phyloP scores from a whole-genome alignment of 2,888 invertebrate genomes.

The Salticus scenicus region DNA sequence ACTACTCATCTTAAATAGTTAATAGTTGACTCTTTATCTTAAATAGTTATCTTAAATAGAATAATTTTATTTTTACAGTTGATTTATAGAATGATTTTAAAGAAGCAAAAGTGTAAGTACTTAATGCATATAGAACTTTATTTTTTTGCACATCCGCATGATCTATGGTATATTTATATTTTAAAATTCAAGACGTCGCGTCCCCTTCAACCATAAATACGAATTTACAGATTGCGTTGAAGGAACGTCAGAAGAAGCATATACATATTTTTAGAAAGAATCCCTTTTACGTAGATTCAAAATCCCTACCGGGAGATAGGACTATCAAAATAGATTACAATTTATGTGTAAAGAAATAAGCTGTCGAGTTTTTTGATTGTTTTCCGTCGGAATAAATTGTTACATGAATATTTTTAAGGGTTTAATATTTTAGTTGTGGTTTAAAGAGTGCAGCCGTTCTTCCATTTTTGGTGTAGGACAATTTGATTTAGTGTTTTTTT shows the following conservation, averaged over 20 bases:
- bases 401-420: background rate
- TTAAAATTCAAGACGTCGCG: background rate
- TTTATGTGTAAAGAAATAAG: background rate
- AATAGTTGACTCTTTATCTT: no score
- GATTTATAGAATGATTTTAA: no score
- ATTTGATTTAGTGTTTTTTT: no score
- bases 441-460: background rate
- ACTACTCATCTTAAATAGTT: no score
- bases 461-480: no score
- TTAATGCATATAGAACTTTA: no score
- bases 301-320: background rate
- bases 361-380: background rate
- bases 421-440: background rate
- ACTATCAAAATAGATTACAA: slow-evolving; percentile 8
- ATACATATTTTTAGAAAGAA: background rate
- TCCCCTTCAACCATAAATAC: background rate
- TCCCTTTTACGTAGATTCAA: background rate
- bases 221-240: slow-evolving; percentile 1
- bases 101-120: no score
- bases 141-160: no score
- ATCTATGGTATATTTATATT: background rate
- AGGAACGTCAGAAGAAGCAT: background rate
- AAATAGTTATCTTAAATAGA: no score
- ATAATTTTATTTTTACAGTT: no score
- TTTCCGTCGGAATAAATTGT: background rate